These are phyloP conservation scores for Hylaeus volcanicus DNA, from an alignment of 1,140 invertebrate genomes.

Conservation along the genomic window DNA sequence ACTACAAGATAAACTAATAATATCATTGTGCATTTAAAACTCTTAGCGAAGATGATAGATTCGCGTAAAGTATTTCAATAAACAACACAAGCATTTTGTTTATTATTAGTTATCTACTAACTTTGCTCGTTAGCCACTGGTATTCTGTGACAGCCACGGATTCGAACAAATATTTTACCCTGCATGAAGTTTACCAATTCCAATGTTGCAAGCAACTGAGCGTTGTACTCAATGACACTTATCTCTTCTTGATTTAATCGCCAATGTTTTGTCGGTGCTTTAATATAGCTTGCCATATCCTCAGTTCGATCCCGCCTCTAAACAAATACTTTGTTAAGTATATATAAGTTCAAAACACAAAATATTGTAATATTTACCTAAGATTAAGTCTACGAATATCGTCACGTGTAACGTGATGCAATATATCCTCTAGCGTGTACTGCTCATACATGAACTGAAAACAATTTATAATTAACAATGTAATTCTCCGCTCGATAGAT, in stretches of 20 bases:
- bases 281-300: slow-evolving; percentile 83
- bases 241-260: slow-evolving; percentile 1
- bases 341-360: slow-evolving; percentile 2
- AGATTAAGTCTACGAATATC: slow-evolving; percentile 88
- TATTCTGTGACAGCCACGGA: slow-evolving; percentile 6
- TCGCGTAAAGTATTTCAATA: slow-evolving; percentile 11
- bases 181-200: slow-evolving; percentile 33
- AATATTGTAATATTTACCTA: slow-evolving; percentile 80
- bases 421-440: slow-evolving; percentile 89
- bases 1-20: slow-evolving; percentile 55
- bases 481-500: slow-evolving; percentile 13
- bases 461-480: not conserved
- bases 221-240: not conserved
- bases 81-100: slow-evolving; percentile 12
- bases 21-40: slow-evolving; percentile 57
- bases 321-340: slow-evolving; percentile 32
- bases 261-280: slow-evolving; percentile 70
- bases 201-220: slow-evolving; percentile 5
- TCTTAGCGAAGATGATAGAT: slow-evolving; percentile 15
- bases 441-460: slow-evolving; percentile 87
- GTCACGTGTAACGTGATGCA: slow-evolving; percentile 87
- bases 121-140: not conserved
- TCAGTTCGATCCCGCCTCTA: slow-evolving; percentile 83
- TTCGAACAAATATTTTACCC: slow-evolving; percentile 38
- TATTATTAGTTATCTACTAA: slow-evolving; percentile 3